Evolutionary conservation across 2,888 invertebrate species (phyloP).

Genomic region (Alitta virens): DNA sequence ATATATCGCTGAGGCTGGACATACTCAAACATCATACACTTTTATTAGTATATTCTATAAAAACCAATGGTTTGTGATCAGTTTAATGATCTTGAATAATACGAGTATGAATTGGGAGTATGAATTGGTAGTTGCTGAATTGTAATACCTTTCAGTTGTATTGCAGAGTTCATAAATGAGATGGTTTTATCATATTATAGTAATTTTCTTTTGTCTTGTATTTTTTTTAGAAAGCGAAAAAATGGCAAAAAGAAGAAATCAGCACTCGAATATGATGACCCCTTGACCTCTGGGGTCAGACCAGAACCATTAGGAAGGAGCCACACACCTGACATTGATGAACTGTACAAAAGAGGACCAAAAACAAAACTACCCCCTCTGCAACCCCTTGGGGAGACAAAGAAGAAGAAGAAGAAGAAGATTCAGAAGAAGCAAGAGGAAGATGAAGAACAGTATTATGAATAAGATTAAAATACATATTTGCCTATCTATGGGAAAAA

Average conservation of each 20-base stretch:
- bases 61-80: no score
- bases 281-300: background rate
- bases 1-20: no score
- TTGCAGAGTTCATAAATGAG: no score
- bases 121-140: no score
- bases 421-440: background rate
- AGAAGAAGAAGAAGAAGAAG: background rate
- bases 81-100: no score
- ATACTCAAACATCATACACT: no score
- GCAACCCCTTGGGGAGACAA: background rate
- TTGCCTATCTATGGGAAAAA: background rate
- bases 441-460: background rate
- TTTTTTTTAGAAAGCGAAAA: background rate
- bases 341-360: background rate
- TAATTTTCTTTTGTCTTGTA: background rate
- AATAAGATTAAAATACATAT: background rate
- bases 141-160: no score
- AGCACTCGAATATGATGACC: background rate
- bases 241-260: conserved; percentile 1
- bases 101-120: no score
- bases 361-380: background rate
- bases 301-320: conserved; percentile 8
- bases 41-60: no score
- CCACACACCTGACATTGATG: conserved; percentile 6
- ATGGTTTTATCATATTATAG: background rate